Evolutionary conservation across 2,797 vertebrate genomes (phyloP).

Genomic region (Falco concolor): DNA sequence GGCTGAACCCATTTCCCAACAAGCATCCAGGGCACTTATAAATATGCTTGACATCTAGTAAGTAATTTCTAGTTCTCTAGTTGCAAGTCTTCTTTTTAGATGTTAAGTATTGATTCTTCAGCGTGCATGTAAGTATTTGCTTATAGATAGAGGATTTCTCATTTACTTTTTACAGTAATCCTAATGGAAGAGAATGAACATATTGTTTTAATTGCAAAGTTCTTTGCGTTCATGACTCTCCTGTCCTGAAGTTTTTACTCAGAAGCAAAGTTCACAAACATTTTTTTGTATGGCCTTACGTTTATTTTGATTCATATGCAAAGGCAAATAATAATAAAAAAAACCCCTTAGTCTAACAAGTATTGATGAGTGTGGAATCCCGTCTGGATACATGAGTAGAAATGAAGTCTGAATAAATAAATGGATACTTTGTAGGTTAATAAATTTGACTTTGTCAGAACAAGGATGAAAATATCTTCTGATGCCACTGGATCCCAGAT

Average conservation of each 20-base stretch:
- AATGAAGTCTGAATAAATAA: neutral
- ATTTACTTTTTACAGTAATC: neutral
- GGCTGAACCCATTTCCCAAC: neutral
- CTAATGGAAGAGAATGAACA: neutral
- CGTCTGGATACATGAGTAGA: neutral
- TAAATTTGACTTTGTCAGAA: neutral
- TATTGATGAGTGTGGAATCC: neutral
- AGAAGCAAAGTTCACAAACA: neutral
- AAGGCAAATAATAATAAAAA: neutral
- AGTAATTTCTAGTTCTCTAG: neutral
- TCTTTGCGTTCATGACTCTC: neutral
- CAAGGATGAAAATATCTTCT: neutral
- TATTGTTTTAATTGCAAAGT: neutral
- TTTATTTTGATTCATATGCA: neutral
- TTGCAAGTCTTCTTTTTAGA: neutral
- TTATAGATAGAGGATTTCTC: neutral
- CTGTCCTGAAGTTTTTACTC: neutral
- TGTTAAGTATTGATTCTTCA: neutral
- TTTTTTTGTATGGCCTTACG: neutral
- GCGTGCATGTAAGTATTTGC: neutral
- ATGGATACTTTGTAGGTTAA: neutral
- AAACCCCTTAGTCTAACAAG: neutral
- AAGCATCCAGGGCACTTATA: neutral
- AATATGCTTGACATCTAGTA: neutral
- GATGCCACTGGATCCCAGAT: neutral